Evolutionary conservation across 2,113 vertebrate genomes (phyloP).

Genomic region (Aleadryas rufinucha): DNA sequence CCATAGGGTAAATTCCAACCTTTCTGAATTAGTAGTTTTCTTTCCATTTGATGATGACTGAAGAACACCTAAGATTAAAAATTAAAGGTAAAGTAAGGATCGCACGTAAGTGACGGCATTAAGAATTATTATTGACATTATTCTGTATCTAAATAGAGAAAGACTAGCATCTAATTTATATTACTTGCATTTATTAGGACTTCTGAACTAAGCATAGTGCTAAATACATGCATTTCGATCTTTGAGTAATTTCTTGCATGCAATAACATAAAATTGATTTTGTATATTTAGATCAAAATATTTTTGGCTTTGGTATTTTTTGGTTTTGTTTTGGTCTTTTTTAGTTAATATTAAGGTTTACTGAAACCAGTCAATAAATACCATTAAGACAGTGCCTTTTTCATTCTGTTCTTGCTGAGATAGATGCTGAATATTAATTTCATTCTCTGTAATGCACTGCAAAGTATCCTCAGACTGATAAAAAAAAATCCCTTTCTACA

Average conservation of each 20-base stretch:
- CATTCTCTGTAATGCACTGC: neutral
- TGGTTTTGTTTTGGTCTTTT: neutral
- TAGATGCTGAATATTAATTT: neutral
- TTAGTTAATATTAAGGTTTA: neutral
- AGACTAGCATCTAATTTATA: neutral
- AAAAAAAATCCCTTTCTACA: neutral
- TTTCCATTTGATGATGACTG: neutral
- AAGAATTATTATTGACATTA: neutral
- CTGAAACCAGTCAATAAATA: neutral
- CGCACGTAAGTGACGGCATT: neutral
- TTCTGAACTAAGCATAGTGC: neutral
- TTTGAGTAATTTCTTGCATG: neutral
- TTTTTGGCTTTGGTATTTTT: rapidly evolving
- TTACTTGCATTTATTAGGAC: neutral
- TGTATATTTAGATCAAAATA: neutral
- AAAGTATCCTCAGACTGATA: neutral
- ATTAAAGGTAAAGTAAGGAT: neutral
- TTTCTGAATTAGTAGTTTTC: neutral
- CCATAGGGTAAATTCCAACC: neutral
- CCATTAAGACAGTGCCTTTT: neutral
- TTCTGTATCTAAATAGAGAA: neutral
- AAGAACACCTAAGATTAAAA: neutral
- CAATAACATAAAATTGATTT: neutral
- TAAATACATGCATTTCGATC: neutral
- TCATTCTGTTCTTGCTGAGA: neutral